Evolutionary conservation across 2,888 invertebrate genomes (phyloP).

Genomic region (Cryptosula pallasiana): DNA sequence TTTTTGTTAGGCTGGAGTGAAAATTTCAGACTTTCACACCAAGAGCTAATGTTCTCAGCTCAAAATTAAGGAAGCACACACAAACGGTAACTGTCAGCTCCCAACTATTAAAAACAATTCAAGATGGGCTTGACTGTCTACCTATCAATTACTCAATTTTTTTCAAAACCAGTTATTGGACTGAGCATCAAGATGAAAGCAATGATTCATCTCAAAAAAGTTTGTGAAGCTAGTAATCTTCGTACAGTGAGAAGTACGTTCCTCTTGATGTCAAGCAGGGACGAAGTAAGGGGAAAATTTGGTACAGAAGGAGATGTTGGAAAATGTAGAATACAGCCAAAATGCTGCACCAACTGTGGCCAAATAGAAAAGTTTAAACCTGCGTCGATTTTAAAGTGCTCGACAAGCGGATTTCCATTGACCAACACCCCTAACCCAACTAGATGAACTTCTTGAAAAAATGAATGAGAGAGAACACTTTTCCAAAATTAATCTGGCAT

Average conservation of each 20-base stretch:
- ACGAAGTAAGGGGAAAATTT: neutral
- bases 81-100: neutral
- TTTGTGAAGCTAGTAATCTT: neutral
- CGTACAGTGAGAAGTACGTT: neutral
- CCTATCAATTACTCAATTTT: neutral
- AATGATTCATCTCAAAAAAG: too few relatives aligned
- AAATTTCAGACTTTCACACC: neutral
- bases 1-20: neutral
- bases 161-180: neutral
- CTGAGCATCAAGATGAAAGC: neutral
- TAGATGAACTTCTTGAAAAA: slow-evolving; percentile 7
- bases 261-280: neutral
- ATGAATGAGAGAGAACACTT: neutral
- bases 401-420: neutral
- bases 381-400: neutral
- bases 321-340: neutral
- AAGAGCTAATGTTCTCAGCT: neutral
- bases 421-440: neutral
- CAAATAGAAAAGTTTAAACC: neutral
- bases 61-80: neutral
- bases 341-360: neutral
- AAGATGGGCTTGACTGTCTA: neutral
- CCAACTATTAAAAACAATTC: too few relatives aligned
- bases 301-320: neutral
- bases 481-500: neutral